Evolutionary conservation across 2,888 invertebrate species (phyloP), one percentile per base, ranked within the genome.

Genomic region (Anaspis maculata): DNA sequence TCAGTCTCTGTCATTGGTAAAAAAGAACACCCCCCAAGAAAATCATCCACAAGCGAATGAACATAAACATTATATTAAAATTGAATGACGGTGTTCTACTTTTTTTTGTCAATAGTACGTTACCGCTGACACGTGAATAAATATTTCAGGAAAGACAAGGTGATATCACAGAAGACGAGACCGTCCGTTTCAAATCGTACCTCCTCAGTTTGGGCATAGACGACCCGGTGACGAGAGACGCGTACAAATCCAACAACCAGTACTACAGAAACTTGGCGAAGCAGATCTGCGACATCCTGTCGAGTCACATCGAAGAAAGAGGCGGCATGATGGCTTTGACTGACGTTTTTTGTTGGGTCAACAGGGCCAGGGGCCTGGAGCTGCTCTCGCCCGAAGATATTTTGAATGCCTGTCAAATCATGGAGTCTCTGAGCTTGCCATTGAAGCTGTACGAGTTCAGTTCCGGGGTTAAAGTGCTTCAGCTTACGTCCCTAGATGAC

Each of bases 251-350:
- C 32, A 88, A 89, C 44, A 79, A 80, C 9, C 82, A 83, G 42
- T 97, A 92, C 63, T 89, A 85, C 60, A 71, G 74, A 51, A 83
- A 85, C 48, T 66, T 98, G 28, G 89, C 94, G 0, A 80, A 78
- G 54, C 87, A 98, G 69, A 75, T 97, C 27, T 79, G 83, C 26
- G 78, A 79, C 51, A 83, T 90, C 60, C 70, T 97, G 50, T 72
- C 81, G 39, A 79, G 79, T 54, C 87, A 89, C 13, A 73, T 95
- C 36, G 77, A 83, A 68, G 87, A 91, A 56, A 79, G 79, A 59
- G 95, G 96, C 15, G 97, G 97, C 6, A 90, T 96, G 74, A 94
- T 97, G 90, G 83, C 91, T 0, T 67, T 98, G 34, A 85, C 95
- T 3, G 98, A 99, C 69, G 95, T 87, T 1, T 98, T 91, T 71